These are phyloP conservation scores for Petrocephalus schoutedeni DNA, from an alignment of 2,797 vertebrate species.

Conservation along the genomic window DNA sequence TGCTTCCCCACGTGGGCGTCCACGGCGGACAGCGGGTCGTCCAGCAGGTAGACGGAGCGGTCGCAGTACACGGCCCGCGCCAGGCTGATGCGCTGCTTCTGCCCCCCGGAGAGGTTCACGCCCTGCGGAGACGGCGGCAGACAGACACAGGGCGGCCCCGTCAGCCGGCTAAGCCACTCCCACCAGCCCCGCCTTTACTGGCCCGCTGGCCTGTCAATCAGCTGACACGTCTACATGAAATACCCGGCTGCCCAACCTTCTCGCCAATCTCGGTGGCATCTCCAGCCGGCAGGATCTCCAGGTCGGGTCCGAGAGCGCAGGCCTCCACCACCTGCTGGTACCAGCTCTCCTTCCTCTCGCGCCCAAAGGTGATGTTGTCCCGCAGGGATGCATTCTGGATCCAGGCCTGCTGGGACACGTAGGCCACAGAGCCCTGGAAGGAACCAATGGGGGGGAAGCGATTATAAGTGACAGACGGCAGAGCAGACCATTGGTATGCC, in stretches of 20 bases:
- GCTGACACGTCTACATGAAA: not conserved
- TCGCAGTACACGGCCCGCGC: conserved; percentile 85
- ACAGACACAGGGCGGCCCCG: not conserved
- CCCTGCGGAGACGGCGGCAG: conserved; percentile 59
- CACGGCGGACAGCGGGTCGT: conserved; percentile 89
- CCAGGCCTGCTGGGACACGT: conserved; percentile 92
- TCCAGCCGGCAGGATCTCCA: conserved; percentile 82
- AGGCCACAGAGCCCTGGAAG: conserved; percentile 81
- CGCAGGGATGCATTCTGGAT: conserved; percentile 88
- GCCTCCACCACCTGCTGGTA: conserved; percentile 77
- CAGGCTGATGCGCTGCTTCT: conserved; percentile 90
- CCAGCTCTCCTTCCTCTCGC: conserved; percentile 60
- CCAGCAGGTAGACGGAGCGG: conserved; percentile 77
- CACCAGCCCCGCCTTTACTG: not conserved
- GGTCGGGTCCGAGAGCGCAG: conserved; percentile 82
- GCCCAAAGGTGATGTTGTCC: conserved; percentile 86
- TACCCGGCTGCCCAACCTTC: conserved; percentile 64
- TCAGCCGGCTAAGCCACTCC: not conserved
- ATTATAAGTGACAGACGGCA: not conserved
- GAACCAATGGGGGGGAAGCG: not conserved
- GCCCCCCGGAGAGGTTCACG: conserved; percentile 91
- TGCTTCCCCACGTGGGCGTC: conserved; percentile 94
- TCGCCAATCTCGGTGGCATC: conserved; percentile 91
- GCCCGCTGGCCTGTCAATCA: not conserved
- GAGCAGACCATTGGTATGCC: not conserved